Conservation (phyloP, 2,797 vertebrate genomes). For the Pangasius larnaudii region DNA sequence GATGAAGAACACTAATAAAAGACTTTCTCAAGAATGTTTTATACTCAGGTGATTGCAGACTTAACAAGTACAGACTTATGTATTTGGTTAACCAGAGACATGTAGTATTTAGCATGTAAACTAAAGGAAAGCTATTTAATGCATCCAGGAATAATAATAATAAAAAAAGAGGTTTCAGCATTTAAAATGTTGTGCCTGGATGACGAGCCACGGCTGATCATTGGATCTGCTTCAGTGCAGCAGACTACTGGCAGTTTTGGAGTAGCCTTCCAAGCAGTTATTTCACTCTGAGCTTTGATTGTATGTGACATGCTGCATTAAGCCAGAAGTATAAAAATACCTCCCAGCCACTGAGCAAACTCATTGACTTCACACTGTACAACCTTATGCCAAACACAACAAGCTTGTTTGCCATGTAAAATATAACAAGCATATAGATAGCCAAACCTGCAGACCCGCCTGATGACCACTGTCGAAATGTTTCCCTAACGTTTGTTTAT, state of each 20-base stretch:
- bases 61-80: slow-evolving; percentile 15
- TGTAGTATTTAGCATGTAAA: slow-evolving; percentile 6
- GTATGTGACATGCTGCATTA: slow-evolving; percentile 35
- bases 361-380: slow-evolving; percentile 27
- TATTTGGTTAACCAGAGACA: background rate
- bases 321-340: slow-evolving; percentile 46
- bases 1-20: slow-evolving; percentile 20
- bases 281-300: slow-evolving; percentile 39
- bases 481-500: background rate
- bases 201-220: background rate
- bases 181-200: background rate
- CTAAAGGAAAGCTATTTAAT: background rate
- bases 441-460: background rate
- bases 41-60: slow-evolving; percentile 20
- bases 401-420: slow-evolving; percentile 12
- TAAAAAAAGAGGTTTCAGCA: background rate
- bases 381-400: slow-evolving; percentile 12
- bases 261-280: slow-evolving; percentile 23
- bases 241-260: slow-evolving; percentile 28
- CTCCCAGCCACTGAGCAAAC: slow-evolving; percentile 19
- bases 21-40: slow-evolving; percentile 17
- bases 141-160: background rate
- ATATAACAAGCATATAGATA: slow-evolving; percentile 14
- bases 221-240: slow-evolving; percentile 11
- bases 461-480: background rate